phyloP scores from a whole-genome alignment of 2,888 invertebrate species.

The Nycteola revayana region DNA sequence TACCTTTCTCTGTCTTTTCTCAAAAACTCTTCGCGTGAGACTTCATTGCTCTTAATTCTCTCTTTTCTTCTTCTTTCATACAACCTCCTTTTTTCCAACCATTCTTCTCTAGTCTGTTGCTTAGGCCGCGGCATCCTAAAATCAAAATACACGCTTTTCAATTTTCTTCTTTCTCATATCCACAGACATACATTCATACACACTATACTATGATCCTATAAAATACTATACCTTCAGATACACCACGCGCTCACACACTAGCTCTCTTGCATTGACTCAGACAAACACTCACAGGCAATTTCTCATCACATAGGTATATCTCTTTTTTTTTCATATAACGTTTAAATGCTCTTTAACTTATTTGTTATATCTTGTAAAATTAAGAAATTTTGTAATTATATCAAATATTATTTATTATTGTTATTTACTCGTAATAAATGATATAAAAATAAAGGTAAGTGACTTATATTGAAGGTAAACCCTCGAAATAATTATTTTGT shows the following conservation, averaged over 20 bases:
- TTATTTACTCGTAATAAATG: neutral
- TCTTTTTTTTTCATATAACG: neutral
- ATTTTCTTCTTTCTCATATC: constrained; percentile 6
- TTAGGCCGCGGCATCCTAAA: constrained; percentile 10
- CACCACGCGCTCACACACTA: constrained; percentile 1
- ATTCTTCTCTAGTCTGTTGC: constrained; percentile 6
- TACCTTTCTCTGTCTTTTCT: constrained; percentile 15
- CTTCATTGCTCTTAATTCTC: constrained; percentile 9
- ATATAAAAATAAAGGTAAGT: neutral
- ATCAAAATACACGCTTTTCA: constrained; percentile 5
- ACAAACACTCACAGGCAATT: constrained; percentile 5
- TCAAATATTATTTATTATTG: neutral
- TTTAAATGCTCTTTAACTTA: neutral
- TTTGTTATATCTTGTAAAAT: constrained; percentile 1
- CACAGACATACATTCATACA: constrained; percentile 7
- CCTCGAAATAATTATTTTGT: constrained; percentile 1
- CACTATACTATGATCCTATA: constrained; percentile 3
- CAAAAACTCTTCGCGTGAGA: constrained; percentile 8
- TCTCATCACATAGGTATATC: constrained; percentile 1
- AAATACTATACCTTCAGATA: constrained; percentile 6
- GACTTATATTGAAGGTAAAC: constrained; percentile 1
- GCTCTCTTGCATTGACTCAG: constrained; percentile 3
- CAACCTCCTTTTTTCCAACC: constrained; percentile 6
- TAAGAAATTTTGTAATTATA: neutral
- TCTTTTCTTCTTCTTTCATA: constrained; percentile 10